phyloP scores from a whole-genome alignment of 2,888 invertebrate genomes.

The Shargacucullia verbasci region DNA sequence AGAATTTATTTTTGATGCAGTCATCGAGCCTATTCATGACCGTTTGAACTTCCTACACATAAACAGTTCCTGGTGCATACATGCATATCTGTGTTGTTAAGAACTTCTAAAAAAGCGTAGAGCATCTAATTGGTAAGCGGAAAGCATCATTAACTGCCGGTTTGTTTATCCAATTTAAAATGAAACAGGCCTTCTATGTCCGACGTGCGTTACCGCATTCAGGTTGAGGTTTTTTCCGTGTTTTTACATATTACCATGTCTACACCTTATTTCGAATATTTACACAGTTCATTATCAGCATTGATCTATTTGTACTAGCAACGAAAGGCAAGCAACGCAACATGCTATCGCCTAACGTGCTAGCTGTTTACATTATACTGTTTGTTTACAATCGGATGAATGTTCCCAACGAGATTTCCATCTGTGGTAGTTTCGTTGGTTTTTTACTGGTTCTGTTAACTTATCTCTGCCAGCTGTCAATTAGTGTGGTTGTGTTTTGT shows the following conservation, averaged over 20 bases:
- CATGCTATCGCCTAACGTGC: constrained; percentile 61
- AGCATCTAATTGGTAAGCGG: constrained; percentile 43
- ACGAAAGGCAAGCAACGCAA: constrained; percentile 60
- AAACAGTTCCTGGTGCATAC: constrained; percentile 21
- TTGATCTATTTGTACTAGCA: constrained; percentile 66
- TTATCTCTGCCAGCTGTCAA: constrained; percentile 48
- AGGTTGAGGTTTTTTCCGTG: constrained; percentile 16
- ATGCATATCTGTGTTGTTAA: constrained; percentile 28
- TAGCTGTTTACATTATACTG: constrained; percentile 58
- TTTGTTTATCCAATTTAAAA: constrained; percentile 36
- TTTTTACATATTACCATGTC: constrained; percentile 53
- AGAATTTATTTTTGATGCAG: no score
- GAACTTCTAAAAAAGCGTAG: constrained; percentile 14
- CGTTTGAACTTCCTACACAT: constrained; percentile 19
- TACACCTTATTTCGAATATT: constrained; percentile 64
- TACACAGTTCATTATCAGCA: constrained; percentile 65
- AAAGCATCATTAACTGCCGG: constrained; percentile 27
- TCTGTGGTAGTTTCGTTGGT: constrained; percentile 43
- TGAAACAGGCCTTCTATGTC: constrained; percentile 19
- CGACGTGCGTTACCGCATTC: background rate
- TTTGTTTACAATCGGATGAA: constrained; percentile 62
- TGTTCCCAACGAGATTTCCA: constrained; percentile 55
- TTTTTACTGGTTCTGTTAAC: constrained; percentile 31
- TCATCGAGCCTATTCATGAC: no score
- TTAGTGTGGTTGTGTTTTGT: constrained; percentile 35